Base-by-base conservation (phyloP, 2,797 vertebrate species). In the Channallabes apus region DNA sequence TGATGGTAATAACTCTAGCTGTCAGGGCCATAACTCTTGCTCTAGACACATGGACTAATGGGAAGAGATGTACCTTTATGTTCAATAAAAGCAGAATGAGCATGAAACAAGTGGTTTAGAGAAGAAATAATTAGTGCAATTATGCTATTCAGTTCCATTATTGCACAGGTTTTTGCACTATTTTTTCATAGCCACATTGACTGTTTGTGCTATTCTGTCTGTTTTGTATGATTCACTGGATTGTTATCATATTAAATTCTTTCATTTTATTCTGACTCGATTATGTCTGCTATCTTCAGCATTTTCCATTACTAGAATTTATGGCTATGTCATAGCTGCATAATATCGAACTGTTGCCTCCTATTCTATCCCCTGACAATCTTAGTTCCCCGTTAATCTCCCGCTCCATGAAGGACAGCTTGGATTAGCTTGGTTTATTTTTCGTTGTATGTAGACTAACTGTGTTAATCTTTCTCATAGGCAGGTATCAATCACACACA, bases 241-340 rank as follows among this genome's bases (percentile, higher is more conserved):
- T 73, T 32, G 41, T 86, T 82, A 54, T 86, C 72, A 61, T 82
- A 78, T 78, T 29, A 51, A 32, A 82, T 67, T 27, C 80, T 20
- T 86, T 62, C 20, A 51, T 59, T 82, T 77, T 56, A 58, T 73
- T 35, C 69, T 27, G 27, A 65, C 32, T 73, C 38, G 24, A 27
- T 85, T 73, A 72, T 56, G 35, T 27, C 59, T 59, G 24, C 61
- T 32, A 69, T 86, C 54, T 69, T 41, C 35, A 62, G 59, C 54
- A 62, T 41, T 82, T 86, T 65, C 22, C 80, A n/a, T 86, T 86
- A 82, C 80, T 46, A 51, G 56, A 59, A 58, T 67, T 62, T 82
- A 62, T 78, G 78, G 29, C 78, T 73, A 68, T 78, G 73, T 78
- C 73, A 82, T 78, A 24, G 41, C 35, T 46, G 64, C 56, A 54